Evolutionary conservation across 2,797 vertebrate genomes (phyloP), one percentile per base, ranked within the genome.

Genomic region (Brotula barbata): DNA sequence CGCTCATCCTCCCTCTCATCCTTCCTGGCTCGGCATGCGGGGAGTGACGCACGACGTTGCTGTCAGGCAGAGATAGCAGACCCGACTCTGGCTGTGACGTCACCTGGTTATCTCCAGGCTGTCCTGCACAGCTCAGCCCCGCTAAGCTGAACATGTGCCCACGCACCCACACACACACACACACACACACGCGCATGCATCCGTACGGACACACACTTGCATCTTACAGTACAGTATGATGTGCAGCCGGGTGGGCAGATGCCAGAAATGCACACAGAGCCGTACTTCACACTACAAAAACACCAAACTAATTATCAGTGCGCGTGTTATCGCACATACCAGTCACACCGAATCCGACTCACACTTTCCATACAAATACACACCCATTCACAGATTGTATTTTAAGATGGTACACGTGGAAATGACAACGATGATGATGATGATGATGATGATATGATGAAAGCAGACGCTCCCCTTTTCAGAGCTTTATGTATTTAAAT

Each of bases 1-100:
- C 40, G 40, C 49, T n/a, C 49, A 21, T 22, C 12, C 36, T 36
- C 66, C 28, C 36, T 39, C 42, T 17, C 64, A 49, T 68, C 53
- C 43, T 64, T 28, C 1, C 52, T 73, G 61, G 56, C 73, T 78
- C 16, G 40, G 62, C 50, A 51, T 76, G 64, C 53, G 25, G 56
- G 64, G 46, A 78, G 68, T 89, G 85, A 87, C 78, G 81, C 80
- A 86, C 60, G 2, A 28, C 56, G 40, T 73, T 81, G 77, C 84
- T 82, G 87, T 74, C 81, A 57, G 62, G 43, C 54, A 51, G 68
- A 67, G 73, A 86, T 75, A 81, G 76, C 67, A 46, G 73, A 58
- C 72, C 73, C 40, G 58, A 69, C 69, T 82, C 76, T 25, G 52
- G 67, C 64, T 68, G 75, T 85, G 82, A 87, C 73, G 58, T 84